Evolutionary conservation across 2,113 vertebrate genomes (phyloP), one percentile per base, ranked within the genome.

Genomic region (Chloropsis hardwickii): DNA sequence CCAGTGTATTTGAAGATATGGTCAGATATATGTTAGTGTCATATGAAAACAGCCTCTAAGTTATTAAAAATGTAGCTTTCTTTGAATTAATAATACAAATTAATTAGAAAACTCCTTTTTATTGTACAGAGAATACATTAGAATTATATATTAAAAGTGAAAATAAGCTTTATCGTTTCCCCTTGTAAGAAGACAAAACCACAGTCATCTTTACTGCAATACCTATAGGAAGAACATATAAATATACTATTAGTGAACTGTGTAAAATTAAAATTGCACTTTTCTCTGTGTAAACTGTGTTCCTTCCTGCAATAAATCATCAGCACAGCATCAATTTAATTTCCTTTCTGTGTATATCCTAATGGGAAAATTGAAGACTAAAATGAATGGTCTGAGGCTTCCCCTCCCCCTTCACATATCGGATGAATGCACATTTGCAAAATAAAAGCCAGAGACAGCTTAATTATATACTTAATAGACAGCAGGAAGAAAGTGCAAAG

Each of bases 181-280:
- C 8, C 50, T 77, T 94, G 37, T 81, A 73, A 74, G n/a, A 90
- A 96, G 91, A 58, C 40, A 96, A 92, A 76, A 40, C 14, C 31
- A 51, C 29, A 40, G 60, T 86, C 81, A 80, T 90, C 48, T 87
- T 94, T 96, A 92, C 21, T 87, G 50, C 54, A 92, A 35, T 33
- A 92, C 51, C 44, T 94, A 84, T 88, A 91, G 80, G 81, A 69
- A 97, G 78, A 97, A 92, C 62, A 82, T 79, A 95, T 44, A 51
- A 90, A 90, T 79, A 62, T 61, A 19, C 64, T 83, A 71, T 86
- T 97, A 97, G 50, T 91, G 95, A 94, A 96, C 91, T 86, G 15
- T 51, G n/a, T 60, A 94, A 97, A 97, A 97, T 97, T 95, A 96
- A 94, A 95, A 86, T 86, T 80, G 40, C 57, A 89, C 83, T 97